phyloP scores from a whole-genome alignment of 2,888 invertebrate species.

The Melitaea athalia region DNA sequence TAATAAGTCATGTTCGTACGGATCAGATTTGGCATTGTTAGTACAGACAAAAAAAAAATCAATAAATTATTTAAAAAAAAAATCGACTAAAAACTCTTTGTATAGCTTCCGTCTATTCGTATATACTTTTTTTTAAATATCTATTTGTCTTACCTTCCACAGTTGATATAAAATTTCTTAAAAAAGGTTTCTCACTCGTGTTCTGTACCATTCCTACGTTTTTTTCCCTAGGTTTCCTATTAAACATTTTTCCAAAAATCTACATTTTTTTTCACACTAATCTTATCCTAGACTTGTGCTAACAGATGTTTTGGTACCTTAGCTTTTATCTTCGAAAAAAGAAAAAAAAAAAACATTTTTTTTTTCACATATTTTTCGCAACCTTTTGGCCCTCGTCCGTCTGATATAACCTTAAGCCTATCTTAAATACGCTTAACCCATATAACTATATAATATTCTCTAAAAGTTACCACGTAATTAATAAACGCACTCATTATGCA shows the following conservation, averaged over 20 bases:
- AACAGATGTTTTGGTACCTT: conserved; percentile 45
- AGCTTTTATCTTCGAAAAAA: conserved; percentile 36
- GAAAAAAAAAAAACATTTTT: conserved; percentile 37
- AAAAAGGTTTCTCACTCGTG: conserved; percentile 65
- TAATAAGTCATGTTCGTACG: conserved; percentile 53
- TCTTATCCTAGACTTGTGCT: conserved; percentile 71
- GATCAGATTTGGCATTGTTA: conserved; percentile 73
- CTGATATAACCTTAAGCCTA: conserved; percentile 60
- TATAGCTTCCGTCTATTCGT: conserved; percentile 46
- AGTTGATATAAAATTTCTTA: conserved; percentile 67
- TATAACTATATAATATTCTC: conserved; percentile 63
- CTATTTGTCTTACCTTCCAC: conserved; percentile 49
- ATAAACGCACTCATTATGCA: conserved; percentile 59
- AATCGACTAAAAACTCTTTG: conserved; percentile 55
- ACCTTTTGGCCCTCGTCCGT: conserved; percentile 77
- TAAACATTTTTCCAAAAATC: conserved; percentile 81
- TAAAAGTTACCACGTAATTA: conserved; percentile 65
- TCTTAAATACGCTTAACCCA: conserved; percentile 49
- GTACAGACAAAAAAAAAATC: conserved; percentile 42
- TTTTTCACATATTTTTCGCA: conserved; percentile 51
- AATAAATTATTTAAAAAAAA: conserved; percentile 39
- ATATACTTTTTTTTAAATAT: conserved; percentile 39
- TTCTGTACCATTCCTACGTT: conserved; percentile 56
- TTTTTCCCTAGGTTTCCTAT: conserved; percentile 58
- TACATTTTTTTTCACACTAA: conserved; percentile 71